A percentile compares a stretch with the other conserved stretches of the same genome.
Conservation (phyloP, 2,113 vertebrate species). For the Gavia stellata region DNA sequence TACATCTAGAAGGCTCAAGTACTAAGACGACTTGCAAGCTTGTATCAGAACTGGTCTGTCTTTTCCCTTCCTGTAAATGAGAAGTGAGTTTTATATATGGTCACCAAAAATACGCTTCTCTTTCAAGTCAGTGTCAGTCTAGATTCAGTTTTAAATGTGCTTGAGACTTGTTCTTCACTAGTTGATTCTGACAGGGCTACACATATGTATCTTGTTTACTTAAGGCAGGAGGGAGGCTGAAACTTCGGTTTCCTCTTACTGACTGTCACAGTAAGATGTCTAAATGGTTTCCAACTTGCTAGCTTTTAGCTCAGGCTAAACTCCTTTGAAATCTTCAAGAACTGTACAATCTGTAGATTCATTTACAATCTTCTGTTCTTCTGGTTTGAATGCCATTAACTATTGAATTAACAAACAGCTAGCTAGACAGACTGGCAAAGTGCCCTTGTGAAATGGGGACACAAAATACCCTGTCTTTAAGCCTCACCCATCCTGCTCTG, state of each 20-base stretch:
- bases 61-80: slow-evolving; percentile 21
- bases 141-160: neutral
- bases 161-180: neutral
- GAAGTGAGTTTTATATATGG: neutral
- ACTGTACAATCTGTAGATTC: neutral
- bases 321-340: slow-evolving; percentile 19
- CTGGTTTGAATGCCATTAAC: neutral
- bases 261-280: neutral
- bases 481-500: neutral
- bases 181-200: slow-evolving; percentile 38
- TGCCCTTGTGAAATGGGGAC: neutral
- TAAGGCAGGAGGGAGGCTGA: slow-evolving; percentile 25
- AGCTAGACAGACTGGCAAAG: neutral
- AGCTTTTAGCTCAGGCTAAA: neutral
- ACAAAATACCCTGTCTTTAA: neutral
- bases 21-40: neutral
- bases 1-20: slow-evolving; percentile 42
- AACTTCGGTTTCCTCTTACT: slow-evolving; percentile 44
- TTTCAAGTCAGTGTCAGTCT: neutral
- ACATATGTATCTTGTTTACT: slow-evolving; percentile 43
- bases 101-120: neutral
- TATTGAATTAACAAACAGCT: neutral
- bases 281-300: neutral
- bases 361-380: neutral
- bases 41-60: neutral